phyloP scores from a whole-genome alignment of 2,797 vertebrate species.

The Gambusia yucatana region DNA sequence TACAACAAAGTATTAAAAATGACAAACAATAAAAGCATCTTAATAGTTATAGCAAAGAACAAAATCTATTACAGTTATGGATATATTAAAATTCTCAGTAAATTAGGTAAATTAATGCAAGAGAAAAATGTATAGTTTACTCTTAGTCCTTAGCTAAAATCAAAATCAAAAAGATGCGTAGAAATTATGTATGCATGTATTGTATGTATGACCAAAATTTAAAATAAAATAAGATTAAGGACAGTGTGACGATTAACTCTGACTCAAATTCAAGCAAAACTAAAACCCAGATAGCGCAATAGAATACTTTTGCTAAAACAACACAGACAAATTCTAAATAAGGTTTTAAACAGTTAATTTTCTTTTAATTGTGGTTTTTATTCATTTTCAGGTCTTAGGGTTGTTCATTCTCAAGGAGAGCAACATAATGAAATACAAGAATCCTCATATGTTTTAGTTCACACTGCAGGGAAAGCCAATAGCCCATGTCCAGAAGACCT shows the following conservation, averaged over 20 bases:
- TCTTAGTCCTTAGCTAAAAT: neutral
- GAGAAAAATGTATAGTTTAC: neutral
- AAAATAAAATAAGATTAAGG: neutral
- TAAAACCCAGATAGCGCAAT: neutral
- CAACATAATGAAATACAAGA: neutral
- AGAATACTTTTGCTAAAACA: neutral
- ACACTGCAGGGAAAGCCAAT: neutral
- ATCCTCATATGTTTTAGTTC: neutral
- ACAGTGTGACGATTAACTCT: neutral
- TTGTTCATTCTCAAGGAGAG: neutral
- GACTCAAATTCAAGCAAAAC: neutral
- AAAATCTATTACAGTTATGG: neutral
- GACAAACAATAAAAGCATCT: neutral
- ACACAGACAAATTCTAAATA: neutral
- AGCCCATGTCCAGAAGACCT: neutral
- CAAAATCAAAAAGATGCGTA: neutral
- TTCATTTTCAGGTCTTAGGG: neutral
- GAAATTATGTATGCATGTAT: neutral
- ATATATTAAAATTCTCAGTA: neutral
- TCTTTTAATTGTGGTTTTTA: neutral
- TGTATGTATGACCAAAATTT: neutral
- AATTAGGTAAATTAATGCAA: neutral
- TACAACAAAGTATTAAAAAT: neutral
- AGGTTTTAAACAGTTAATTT: neutral
- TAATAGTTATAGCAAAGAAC: neutral